Base-by-base conservation (phyloP, 2,888 invertebrate genomes). In the Trissolcus brochymenae region DNA sequence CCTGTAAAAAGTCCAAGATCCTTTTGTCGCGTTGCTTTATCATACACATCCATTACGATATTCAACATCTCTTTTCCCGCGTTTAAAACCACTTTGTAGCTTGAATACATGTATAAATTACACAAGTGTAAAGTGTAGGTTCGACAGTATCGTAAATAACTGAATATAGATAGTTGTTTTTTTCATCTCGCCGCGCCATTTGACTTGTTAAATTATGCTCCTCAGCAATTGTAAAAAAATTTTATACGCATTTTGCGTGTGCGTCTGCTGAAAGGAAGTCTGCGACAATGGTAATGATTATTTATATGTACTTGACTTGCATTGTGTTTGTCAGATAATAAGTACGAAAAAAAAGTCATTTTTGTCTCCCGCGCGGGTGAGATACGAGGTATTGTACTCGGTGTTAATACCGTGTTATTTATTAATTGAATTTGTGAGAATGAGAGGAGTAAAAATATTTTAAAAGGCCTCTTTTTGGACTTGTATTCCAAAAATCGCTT, bases 1-100 rank as follows among this genome's bases (percentile, higher is more conserved):
- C 74, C 78, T 78, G 78, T 64, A 72, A 76, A 67, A 76, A 76
- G 68, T 65, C 29, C n/a, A 4, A 51, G 60, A 62, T 55, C 65
- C 75, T 75, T 70, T 67, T 75, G 75, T 75, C 75, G 75, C 70
- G 64, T 75, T 75, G 68, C 68, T 75, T 75, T 75, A 70, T 75
- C 70, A 75, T 75, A 68, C 64, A 60, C 54, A 70, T 75, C 59
- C 65, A 65, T 70, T 66, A 60, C 65, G 16, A 65, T 51, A 61
- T 70, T 65, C 56, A 65, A 70, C 56, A 64, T 70, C 66, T 70
- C 65, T 70, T 65, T 76, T 76, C 65, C 46, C 46, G 74, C 35
- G 61, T 64, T 68, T 62, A 57, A 61, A 53, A 54, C 56, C 43
- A 74, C 61, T 61, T 65, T 67, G 66, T 61, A 61, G 25, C 19